phyloP scores from a whole-genome alignment of 1,140 invertebrate genomes.

The Zaprionus lachaisei region DNA sequence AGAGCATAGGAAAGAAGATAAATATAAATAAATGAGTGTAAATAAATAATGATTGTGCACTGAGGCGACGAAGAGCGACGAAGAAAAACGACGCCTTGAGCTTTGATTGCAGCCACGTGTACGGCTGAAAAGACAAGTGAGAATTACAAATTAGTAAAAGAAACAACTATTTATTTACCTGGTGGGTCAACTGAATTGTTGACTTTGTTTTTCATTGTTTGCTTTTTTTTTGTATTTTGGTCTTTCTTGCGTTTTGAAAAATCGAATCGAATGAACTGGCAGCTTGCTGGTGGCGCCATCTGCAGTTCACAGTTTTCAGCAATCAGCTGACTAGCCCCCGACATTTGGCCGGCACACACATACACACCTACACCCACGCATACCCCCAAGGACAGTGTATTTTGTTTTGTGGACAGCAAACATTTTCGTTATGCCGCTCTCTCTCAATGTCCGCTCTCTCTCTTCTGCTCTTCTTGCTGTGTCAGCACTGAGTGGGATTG shows the following conservation, averaged over 20 bases:
- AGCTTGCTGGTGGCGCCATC: constrained; percentile 34
- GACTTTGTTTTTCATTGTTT: neutral
- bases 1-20: constrained; percentile 8
- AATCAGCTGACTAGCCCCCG: constrained; percentile 36
- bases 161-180: neutral
- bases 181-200: neutral
- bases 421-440: constrained; percentile 8
- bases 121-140: neutral
- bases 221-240: neutral
- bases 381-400: neutral
- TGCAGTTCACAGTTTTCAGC: constrained; percentile 18
- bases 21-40: constrained; percentile 19
- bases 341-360: constrained; percentile 6
- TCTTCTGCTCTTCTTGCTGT: neutral
- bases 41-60: constrained; percentile 22
- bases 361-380: neutral
- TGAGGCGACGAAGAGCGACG: neutral
- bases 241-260: constrained; percentile 18
- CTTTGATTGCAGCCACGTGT: constrained; percentile 19
- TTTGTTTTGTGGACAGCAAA: constrained; percentile 22
- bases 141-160: neutral
- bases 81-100: constrained; percentile 12
- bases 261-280: constrained; percentile 25
- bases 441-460: constrained; percentile 1
- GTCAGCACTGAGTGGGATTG: neutral